A percentile compares a stretch with the other conserved stretches of the same genome.
Conservation (phyloP, 2,797 vertebrate species). For the Hozukius guyotensis region DNA sequence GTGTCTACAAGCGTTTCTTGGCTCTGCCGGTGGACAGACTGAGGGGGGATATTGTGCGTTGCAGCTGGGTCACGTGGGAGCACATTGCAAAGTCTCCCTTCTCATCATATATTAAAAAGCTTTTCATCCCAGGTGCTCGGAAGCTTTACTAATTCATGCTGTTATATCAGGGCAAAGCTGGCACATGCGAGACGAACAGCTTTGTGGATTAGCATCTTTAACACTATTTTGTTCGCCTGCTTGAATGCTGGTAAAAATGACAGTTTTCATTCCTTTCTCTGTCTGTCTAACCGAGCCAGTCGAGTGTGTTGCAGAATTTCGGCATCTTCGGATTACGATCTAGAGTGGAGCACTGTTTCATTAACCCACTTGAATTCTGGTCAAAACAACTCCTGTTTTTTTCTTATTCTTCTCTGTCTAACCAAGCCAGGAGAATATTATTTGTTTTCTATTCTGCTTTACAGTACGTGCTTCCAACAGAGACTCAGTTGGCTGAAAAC, state of each 20-base stretch:
- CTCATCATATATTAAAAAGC: conserved; percentile 75
- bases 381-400: conserved; percentile 31
- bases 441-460: conserved; percentile 68
- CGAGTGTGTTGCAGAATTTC: conserved; percentile 39
- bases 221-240: conserved; percentile 68
- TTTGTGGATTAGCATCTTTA: conserved; percentile 77
- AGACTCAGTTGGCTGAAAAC: conserved; percentile 70
- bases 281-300: conserved; percentile 36
- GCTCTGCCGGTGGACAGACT: conserved; percentile 55
- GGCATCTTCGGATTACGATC: conserved; percentile 54
- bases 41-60: conserved; percentile 42
- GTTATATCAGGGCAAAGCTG: conserved; percentile 65
- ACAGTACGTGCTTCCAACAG: conserved; percentile 57
- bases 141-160: conserved; percentile 76
- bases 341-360: conserved; percentile 36
- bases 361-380: conserved; percentile 54
- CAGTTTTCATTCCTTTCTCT: conserved; percentile 49
- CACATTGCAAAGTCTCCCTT: conserved; percentile 53
- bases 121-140: conserved; percentile 74
- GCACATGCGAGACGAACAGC: conserved; percentile 61
- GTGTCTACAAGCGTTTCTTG: conserved; percentile 29
- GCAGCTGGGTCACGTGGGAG: conserved; percentile 60
- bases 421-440: conserved; percentile 56
- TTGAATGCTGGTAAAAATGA: conserved; percentile 37
- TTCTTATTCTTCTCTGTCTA: conserved; percentile 12